Evolutionary conservation across 2,797 vertebrate genomes (phyloP).

Genomic region (Nyctibius grandis): DNA sequence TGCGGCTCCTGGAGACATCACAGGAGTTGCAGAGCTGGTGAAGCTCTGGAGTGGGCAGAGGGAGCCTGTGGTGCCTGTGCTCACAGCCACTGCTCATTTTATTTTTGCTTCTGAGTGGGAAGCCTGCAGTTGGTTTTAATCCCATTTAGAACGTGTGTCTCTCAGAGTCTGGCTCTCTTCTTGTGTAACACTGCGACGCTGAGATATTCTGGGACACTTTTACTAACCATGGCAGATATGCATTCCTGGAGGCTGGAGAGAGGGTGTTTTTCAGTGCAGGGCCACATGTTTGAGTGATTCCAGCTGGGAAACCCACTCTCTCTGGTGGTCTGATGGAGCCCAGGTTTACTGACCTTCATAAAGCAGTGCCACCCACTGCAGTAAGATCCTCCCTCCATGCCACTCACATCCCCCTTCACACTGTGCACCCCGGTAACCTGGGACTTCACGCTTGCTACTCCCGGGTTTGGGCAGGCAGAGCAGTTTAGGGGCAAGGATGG

Average conservation of each 20-base stretch:
- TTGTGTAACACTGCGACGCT: not conserved
- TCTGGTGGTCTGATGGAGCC: not conserved
- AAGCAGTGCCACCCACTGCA: not conserved
- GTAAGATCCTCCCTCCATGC: not conserved
- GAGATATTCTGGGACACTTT: conserved; percentile 37
- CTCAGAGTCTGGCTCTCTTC: not conserved
- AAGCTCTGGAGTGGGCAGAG: not conserved
- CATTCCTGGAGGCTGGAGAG: not conserved
- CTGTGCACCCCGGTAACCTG: not conserved
- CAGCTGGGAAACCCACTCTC: conserved; percentile 27
- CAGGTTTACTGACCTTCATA: conserved; percentile 2
- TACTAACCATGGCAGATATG: conserved; percentile 21
- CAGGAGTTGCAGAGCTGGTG: not conserved
- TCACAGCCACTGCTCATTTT: not conserved
- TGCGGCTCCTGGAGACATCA: not conserved
- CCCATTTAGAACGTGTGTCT: not conserved
- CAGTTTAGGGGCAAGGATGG: not conserved
- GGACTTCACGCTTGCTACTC: not conserved
- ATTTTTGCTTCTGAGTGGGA: conserved; percentile 40
- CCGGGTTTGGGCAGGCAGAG: not conserved
- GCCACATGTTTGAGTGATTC: conserved; percentile 26
- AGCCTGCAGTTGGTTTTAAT: conserved; percentile 44
- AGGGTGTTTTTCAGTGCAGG: not conserved
- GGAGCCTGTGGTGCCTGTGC: not conserved
- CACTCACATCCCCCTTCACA: not conserved